These are phyloP conservation scores for Heliconius melpomene DNA, from an alignment of 1,140 invertebrate species.

Conservation along the genomic window DNA sequence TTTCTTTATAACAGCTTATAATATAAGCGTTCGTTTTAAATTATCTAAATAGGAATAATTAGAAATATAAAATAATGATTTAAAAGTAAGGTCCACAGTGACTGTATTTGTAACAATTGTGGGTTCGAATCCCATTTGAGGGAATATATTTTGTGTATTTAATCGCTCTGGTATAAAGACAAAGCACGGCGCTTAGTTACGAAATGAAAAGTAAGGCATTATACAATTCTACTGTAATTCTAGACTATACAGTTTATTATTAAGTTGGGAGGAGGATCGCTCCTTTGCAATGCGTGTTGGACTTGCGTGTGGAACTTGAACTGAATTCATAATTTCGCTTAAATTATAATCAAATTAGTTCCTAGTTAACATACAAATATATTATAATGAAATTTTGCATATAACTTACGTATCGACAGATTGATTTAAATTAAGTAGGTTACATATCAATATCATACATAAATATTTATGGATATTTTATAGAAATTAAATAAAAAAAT, in stretches of 20 bases:
- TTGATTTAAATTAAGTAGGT: not conserved
- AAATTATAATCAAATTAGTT: not conserved
- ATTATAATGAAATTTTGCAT: not conserved
- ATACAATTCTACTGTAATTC: not conserved
- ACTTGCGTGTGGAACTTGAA: constrained; percentile 39
- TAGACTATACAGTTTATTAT: not conserved
- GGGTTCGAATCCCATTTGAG: no score
- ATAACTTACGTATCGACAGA: not conserved
- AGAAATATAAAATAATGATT: not conserved
- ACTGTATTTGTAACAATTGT: no score
- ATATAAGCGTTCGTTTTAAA: not conserved
- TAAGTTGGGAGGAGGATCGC: not conserved
- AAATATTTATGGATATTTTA: no score
- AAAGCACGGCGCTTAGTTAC: no score
- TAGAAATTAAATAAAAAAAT: not conserved
- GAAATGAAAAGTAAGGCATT: not conserved
- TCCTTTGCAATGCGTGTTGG: not conserved
- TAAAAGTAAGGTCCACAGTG: not conserved
- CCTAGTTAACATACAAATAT: not conserved
- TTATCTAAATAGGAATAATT: not conserved
- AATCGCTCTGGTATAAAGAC: no score
- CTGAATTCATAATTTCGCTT: constrained; percentile 12
- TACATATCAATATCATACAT: no score
- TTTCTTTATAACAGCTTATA: not conserved
- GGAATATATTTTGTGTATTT: no score